Evolutionary conservation across 92 coral and sea anemone species (phyloP).

Genomic region (Zoanthus gigantus): DNA sequence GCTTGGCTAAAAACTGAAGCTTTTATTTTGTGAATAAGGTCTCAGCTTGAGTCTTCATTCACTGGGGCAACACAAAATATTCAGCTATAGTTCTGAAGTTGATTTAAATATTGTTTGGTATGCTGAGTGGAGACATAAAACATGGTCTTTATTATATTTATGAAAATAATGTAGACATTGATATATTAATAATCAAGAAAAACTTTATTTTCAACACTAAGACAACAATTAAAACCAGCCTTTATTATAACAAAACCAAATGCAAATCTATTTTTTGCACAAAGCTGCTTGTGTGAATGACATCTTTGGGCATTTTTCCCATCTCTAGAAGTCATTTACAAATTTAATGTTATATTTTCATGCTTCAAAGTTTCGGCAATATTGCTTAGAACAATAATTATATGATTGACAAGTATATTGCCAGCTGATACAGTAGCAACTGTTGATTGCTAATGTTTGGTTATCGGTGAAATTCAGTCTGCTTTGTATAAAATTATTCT

Average conservation of each 20-base stretch:
- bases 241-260: background rate
- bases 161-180: background rate
- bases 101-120: background rate
- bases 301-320: background rate
- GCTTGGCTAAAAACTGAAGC: background rate
- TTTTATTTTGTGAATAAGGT: background rate
- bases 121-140: background rate
- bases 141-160: background rate
- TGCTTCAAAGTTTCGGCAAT: background rate
- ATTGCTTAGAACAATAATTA: background rate
- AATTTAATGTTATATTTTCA: background rate
- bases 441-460: constrained; percentile 30
- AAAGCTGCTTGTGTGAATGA: background rate
- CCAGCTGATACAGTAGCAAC: background rate
- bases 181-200: background rate
- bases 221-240: background rate
- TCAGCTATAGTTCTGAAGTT: background rate
- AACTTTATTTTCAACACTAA: background rate
- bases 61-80: constrained; percentile 15
- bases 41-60: constrained; percentile 8
- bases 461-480: constrained; percentile 18
- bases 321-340: background rate
- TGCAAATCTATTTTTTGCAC: background rate
- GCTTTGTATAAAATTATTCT: background rate
- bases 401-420: background rate